phyloP scores from a whole-genome alignment of 2,113 vertebrate species.

The Ophiodon elongatus region DNA sequence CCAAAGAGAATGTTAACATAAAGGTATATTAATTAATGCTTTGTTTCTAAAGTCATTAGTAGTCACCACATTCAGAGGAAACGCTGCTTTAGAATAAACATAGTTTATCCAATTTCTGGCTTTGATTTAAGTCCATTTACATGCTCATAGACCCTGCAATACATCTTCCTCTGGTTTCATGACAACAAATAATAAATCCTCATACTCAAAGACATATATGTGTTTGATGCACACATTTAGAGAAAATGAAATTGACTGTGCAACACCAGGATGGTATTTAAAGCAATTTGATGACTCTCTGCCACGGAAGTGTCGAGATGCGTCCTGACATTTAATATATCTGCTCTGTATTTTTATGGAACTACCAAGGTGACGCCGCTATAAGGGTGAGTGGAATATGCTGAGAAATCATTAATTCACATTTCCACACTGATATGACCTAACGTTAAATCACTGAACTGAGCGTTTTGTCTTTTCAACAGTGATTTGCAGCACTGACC shows the following conservation, averaged over 20 bases:
- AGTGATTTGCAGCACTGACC: constrained; percentile 16
- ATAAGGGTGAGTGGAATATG: background rate
- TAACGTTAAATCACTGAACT: constrained; percentile 27
- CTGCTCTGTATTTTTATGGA: constrained; percentile 4
- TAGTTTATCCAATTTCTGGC: constrained; percentile 15
- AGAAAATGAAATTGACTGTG: constrained; percentile 36
- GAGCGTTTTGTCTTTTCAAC: constrained; percentile 27
- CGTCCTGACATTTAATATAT: constrained; percentile 19
- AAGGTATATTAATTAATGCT: background rate
- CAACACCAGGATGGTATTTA: constrained; percentile 32
- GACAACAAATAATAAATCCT: constrained; percentile 50
- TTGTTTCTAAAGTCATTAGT: background rate
- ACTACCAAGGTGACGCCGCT: background rate
- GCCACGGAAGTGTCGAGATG: constrained; percentile 22
- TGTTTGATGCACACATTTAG: constrained; percentile 30
- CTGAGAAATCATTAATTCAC: constrained; percentile 9
- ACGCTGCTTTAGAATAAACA: constrained; percentile 11
- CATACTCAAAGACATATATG: constrained; percentile 36
- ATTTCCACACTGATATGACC: background rate
- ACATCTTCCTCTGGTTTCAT: constrained; percentile 23
- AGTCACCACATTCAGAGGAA: constrained; percentile 1
- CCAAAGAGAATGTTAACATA: background rate
- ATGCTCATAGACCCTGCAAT: constrained; percentile 7
- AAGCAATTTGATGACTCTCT: constrained; percentile 29
- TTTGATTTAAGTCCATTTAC: constrained; percentile 40